A percentile compares a stretch with the other conserved stretches of the same genome.
These are phyloP conservation scores for Cheirogaleus major DNA, from an alignment of 2,797 vertebrate genomes.

Conservation along the genomic window DNA sequence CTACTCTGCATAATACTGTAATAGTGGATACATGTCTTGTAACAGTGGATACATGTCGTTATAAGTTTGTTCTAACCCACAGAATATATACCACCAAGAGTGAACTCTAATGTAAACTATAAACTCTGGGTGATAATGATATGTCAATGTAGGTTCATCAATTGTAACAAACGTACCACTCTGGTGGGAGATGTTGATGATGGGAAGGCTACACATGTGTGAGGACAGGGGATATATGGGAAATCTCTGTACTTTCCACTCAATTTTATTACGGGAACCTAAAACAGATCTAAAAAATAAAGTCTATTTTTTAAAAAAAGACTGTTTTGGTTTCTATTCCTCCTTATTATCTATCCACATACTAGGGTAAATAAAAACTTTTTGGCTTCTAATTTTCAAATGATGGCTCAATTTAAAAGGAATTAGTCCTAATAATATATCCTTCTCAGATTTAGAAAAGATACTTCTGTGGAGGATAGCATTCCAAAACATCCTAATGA, in stretches of 20 bases:
- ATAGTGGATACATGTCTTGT: no score
- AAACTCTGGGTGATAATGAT: not conserved
- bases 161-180: not conserved
- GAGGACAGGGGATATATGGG: not conserved
- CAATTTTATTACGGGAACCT: not conserved
- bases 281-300: not conserved
- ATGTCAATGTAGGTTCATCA: not conserved
- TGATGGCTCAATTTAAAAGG: slow-evolving; percentile 17
- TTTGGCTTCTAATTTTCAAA: slow-evolving; percentile 58
- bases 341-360: slow-evolving; percentile 18
- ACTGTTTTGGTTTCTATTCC: slow-evolving; percentile 4
- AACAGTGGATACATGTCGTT: not conserved
- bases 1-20: not conserved
- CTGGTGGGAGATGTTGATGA: not conserved
- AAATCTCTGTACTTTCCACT: not conserved
- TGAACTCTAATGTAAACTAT: not conserved
- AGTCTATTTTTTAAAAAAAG: not conserved
- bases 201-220: not conserved
- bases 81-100: not conserved
- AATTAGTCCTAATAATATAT: not conserved
- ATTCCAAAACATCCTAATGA: slow-evolving; percentile 43
- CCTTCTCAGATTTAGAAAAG: not conserved
- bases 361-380: not conserved
- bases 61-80: not conserved
- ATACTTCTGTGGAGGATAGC: not conserved